phyloP scores from a whole-genome alignment of 37 sponge, comb jelly and placozoan genomes.

The Chondrilla cf. caribensis region DNA sequence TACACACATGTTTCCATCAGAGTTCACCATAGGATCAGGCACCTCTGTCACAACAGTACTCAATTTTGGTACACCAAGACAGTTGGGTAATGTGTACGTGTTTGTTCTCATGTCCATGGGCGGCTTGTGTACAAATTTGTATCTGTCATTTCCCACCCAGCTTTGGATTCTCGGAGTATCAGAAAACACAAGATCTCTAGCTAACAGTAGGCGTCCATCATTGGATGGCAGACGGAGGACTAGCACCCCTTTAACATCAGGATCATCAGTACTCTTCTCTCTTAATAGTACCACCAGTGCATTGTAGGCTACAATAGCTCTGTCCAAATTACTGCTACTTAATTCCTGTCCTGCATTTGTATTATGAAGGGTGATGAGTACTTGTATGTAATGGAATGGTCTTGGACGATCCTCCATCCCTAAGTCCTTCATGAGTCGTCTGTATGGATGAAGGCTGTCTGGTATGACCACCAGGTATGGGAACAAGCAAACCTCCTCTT shows the following conservation, averaged over 20 bases:
- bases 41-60: not conserved
- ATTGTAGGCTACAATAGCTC: not conserved
- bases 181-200: not conserved
- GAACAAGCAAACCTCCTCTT: not conserved
- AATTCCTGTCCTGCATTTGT: not conserved
- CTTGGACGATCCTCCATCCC: not conserved
- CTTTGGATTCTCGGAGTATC: conserved; percentile 10
- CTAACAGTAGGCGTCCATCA: not conserved
- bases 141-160: not conserved
- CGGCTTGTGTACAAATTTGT: not conserved
- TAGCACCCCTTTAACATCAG: not conserved
- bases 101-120: not conserved
- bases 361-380: not conserved
- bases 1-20: too few relatives aligned
- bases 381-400: not conserved
- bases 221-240: not conserved
- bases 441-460: not conserved
- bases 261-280: not conserved
- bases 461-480: conserved; percentile 1
- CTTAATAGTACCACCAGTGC: not conserved
- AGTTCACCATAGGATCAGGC: not conserved
- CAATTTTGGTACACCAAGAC: not conserved
- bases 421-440: not conserved
- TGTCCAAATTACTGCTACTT: not conserved
- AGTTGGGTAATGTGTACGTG: not conserved